phyloP scores from a whole-genome alignment of 2,888 invertebrate species.

The Diarsia rubi region DNA sequence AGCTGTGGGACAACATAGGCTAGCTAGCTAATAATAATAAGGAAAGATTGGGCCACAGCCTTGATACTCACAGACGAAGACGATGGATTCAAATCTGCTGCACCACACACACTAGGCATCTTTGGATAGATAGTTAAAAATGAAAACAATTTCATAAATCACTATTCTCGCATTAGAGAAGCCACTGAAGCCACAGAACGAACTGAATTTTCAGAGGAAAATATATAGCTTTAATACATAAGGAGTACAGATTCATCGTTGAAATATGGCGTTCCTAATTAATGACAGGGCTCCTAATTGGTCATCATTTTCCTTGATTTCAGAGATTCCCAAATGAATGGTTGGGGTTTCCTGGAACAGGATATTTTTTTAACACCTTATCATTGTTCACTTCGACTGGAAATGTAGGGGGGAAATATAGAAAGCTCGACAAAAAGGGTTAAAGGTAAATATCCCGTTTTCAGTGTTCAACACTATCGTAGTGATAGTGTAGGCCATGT shows the following conservation, averaged over 20 bases:
- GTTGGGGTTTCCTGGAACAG: background rate
- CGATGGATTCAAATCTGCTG: background rate
- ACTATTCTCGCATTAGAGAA: background rate
- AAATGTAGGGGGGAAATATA: too few relatives aligned
- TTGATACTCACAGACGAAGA: background rate
- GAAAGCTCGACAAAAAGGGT: too few relatives aligned
- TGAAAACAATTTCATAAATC: background rate
- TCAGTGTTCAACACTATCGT: too few relatives aligned
- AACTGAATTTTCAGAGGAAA: background rate
- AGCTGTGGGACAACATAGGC: too few relatives aligned
- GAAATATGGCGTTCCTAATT: background rate
- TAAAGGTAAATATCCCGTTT: too few relatives aligned
- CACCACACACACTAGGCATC: background rate
- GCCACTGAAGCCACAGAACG: background rate
- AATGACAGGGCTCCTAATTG: background rate
- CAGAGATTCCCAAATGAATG: background rate
- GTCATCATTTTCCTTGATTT: slow-evolving; percentile 11
- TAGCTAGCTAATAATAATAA: too few relatives aligned
- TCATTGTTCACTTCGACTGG: too few relatives aligned
- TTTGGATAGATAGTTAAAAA: background rate
- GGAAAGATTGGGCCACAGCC: too few relatives aligned
- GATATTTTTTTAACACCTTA: background rate
- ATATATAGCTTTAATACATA: too few relatives aligned
- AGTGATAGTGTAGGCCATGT: too few relatives aligned
- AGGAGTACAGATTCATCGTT: background rate